Base-by-base conservation (phyloP, 2,888 invertebrate genomes). In the Phania funesta region DNA sequence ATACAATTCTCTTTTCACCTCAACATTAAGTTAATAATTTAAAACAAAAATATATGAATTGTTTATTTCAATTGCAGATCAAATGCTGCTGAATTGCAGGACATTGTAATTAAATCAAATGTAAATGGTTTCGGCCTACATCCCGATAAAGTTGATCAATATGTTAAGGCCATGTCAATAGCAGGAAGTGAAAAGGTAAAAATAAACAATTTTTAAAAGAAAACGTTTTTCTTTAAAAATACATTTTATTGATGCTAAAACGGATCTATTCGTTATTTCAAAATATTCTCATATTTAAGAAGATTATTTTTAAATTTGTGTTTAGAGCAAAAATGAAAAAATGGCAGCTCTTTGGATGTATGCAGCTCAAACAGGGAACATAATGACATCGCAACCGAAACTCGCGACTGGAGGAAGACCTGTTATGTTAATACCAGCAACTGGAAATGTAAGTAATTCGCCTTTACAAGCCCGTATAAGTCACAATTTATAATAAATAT, bases 341-440 rank as follows among this genome's bases (percentile, higher is more conserved):
- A 73, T 90, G 46, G 87, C 87, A 5, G 87, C 89, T 4, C 86
- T 89, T 86, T 89, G 90, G 90, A 89, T 89, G 89, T 88, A 87
- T 84, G 86, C 88, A 54, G 70, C 87, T 1, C 89, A 90, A 41
- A 87, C 87, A 81, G 86, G 87, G 16, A 86, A 79, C 38, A 71
- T 87, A 44, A 83, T 86, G 11, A 84, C 86, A 7, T 77, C 86
- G 11, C 86, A 29, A 71, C 85, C 29, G 78, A 75, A 86, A 65
- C 86, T 85, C 38, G 84, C 84, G 18, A 85, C 83, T 8, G 73
- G 84, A 7, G 54, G 68, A 29, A 86, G 90, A 29, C 87, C 88
- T 22, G 87, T 90, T 9, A 88, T 91, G 87, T 85, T 91, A 3
- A 90, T 91, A 76, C 91, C 90, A 64, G 90, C 91, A 20, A 86